Conservation (phyloP, 2,113 vertebrate genomes). For the Syrmaticus mikado region DNA sequence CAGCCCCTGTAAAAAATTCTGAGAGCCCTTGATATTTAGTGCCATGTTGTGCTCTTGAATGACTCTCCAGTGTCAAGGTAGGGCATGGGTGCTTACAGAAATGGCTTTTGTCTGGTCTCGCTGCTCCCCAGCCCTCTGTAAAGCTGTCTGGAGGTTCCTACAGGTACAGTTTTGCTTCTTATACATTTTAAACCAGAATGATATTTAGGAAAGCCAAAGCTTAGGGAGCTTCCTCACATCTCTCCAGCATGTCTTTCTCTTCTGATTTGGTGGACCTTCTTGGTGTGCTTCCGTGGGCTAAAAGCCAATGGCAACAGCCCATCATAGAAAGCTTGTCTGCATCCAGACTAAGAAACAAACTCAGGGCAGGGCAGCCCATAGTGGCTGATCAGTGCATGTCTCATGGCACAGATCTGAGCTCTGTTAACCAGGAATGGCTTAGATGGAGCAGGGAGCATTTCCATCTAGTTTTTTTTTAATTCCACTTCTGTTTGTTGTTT, state of each 20-base stretch:
- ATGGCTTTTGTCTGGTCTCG: background rate
- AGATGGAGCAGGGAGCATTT: background rate
- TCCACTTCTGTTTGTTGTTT: fast-evolving
- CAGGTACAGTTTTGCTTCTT: background rate
- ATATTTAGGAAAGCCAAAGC: background rate
- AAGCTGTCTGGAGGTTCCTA: background rate
- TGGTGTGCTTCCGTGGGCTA: fast-evolving
- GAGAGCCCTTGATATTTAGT: background rate
- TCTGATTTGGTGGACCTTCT: background rate
- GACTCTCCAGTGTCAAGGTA: background rate
- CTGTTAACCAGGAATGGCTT: background rate
- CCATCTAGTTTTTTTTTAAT: background rate
- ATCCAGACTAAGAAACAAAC: background rate
- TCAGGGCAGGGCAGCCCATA: background rate
- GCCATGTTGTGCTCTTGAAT: background rate
- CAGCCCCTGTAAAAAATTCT: background rate
- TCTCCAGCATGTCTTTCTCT: background rate
- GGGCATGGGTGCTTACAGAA: background rate
- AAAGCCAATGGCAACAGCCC: background rate
- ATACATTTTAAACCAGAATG: background rate
- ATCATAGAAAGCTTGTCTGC: background rate
- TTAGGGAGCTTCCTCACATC: background rate
- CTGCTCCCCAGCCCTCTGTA: background rate
- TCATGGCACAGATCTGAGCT: fast-evolving
- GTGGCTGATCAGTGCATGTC: fast-evolving